Evolutionary conservation across 2,888 invertebrate species (phyloP), one percentile per base, ranked within the genome.

Genomic region (Leptinotarsa haldemani): DNA sequence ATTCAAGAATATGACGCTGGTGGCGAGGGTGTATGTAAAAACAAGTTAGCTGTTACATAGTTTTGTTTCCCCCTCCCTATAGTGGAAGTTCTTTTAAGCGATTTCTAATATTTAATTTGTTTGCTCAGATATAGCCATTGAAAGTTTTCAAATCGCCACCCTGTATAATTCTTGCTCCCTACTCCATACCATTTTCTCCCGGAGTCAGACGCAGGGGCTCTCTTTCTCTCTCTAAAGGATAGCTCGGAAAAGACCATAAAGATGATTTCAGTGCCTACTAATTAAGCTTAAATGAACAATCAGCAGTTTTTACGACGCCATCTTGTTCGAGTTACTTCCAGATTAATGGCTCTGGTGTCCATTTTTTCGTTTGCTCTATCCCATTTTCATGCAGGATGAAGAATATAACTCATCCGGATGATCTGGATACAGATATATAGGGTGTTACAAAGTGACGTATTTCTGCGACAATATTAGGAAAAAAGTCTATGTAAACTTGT

Each of bases 241-340:
- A 9, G 15, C 72, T 53, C 67, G 72, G 70, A 74, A 77, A 77
- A 78, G 77, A 79, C 79, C 73, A 81, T 81, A 82, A 84, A 83
- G 83, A 84, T 83, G 83, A 84, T 84, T 85, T 85, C 85, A 85
- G 80, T 84, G 85, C 83, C 83, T 83, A 80, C 85, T 86, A 86
- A 86, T 86, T 86, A 86, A 86, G 86, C 82, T 84, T 86, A 86
- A 86, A 86, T 86, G 86, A 86, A 85, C 86, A 86, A 86, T 86
- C 86, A 86, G 85, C 86, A 85, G 84, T 86, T 86, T 86, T 86
- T 85, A 86, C 84, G 85, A 84, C 83, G 85, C 85, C 85, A 85
- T 85, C 83, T 85, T 84, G 84, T 82, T 82, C 83, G 82, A 85
- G 83, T 85, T 85, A 85, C 83, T 85, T 85, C 84, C 81, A 84